Percentiles rank a stretch among this genome's conserved stretches.
These are phyloP conservation scores for Thereva nobilitata DNA, from an alignment of 2,888 invertebrate species.

Conservation along the genomic window DNA sequence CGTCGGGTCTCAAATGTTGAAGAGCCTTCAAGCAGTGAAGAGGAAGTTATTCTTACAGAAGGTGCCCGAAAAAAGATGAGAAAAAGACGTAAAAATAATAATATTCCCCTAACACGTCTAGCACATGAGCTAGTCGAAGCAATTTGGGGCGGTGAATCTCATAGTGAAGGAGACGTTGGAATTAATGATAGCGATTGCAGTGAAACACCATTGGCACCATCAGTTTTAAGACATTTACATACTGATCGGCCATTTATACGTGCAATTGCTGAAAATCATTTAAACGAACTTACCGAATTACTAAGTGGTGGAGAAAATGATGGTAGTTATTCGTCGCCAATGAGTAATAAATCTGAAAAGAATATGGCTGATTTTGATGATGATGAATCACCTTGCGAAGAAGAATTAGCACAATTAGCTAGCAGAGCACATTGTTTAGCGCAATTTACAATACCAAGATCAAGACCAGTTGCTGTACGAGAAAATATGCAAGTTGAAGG, in stretches of 20 bases:
- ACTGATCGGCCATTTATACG: slow-evolving; percentile 61
- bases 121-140: slow-evolving; percentile 64
- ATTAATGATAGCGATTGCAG: slow-evolving; percentile 57
- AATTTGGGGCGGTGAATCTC: slow-evolving; percentile 66
- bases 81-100: slow-evolving; percentile 52
- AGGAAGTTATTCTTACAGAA: slow-evolving; percentile 49
- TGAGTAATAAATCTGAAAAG: slow-evolving; percentile 91
- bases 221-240: slow-evolving; percentile 58
- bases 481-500: slow-evolving; percentile 33
- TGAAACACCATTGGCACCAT: slow-evolving; percentile 53
- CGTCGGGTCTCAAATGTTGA: slow-evolving; percentile 51
- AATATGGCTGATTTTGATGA: slow-evolving; percentile 95
- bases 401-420: slow-evolving; percentile 77
- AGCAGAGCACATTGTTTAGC: slow-evolving; percentile 63
- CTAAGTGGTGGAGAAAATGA: slow-evolving; percentile 70
- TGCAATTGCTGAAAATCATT: slow-evolving; percentile 58
- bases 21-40: slow-evolving; percentile 55
- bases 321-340: slow-evolving; percentile 90
- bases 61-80: slow-evolving; percentile 53
- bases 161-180: slow-evolving; percentile 61
- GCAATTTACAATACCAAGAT: slow-evolving; percentile 43
- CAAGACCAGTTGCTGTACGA: slow-evolving; percentile 30
- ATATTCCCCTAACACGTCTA: slow-evolving; percentile 51
- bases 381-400: slow-evolving; percentile 84
- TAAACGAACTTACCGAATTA: slow-evolving; percentile 50